Conservation (phyloP, 2,888 invertebrate species). For the Drosophila emarginata region DNA sequence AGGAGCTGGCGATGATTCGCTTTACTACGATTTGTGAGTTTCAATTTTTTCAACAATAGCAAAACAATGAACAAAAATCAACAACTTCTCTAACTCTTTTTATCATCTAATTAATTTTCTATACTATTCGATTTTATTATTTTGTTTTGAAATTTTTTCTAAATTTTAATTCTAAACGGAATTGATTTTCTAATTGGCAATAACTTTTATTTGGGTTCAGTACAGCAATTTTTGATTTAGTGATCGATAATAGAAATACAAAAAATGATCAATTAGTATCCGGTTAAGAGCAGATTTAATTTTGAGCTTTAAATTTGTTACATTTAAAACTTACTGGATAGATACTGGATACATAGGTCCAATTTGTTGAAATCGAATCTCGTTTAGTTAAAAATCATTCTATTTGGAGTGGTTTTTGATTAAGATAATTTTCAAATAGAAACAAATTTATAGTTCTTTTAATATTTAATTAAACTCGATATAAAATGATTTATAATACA, state of each 20-base stretch:
- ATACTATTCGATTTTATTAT: slow-evolving; percentile 29
- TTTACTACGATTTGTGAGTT: slow-evolving; percentile 82
- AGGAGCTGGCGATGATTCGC: slow-evolving; percentile 76
- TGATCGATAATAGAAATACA: slow-evolving; percentile 7
- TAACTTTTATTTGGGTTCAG: slow-evolving; percentile 42
- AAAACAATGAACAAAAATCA: slow-evolving; percentile 23
- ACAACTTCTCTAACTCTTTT: slow-evolving; percentile 40
- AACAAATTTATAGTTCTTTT: neutral
- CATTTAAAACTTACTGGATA: neutral
- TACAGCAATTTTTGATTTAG: slow-evolving; percentile 4
- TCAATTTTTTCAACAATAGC: slow-evolving; percentile 24
- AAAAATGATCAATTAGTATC: too few relatives aligned
- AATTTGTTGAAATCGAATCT: too few relatives aligned
- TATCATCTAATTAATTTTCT: slow-evolving; percentile 25
- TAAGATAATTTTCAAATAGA: neutral
- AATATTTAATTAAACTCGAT: neutral
- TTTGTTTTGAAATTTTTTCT: slow-evolving; percentile 41
- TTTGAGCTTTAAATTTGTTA: slow-evolving; percentile 14
- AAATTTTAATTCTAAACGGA: slow-evolving; percentile 31
- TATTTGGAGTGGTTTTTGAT: neutral
- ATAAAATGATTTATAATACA: too few relatives aligned
- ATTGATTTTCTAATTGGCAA: slow-evolving; percentile 53
- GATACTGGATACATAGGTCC: too few relatives aligned
- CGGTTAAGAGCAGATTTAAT: neutral
- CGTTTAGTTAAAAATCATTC: neutral